Base-by-base conservation (phyloP, 2,113 vertebrate species). In the Cisticola juncidis region DNA sequence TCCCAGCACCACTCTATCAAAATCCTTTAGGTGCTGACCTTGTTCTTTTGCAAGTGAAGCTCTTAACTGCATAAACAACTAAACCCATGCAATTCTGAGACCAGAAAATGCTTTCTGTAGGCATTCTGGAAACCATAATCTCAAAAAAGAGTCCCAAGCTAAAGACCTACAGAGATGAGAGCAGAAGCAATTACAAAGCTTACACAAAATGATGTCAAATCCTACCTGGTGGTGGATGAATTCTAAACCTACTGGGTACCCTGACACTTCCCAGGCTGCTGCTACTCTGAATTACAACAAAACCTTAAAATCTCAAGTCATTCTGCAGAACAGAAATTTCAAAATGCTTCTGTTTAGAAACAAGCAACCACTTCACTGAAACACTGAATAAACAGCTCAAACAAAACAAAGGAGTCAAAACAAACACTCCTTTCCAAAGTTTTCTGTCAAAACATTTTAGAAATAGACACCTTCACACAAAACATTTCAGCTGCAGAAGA, bases 361-460 rank as follows among this genome's bases (percentile, higher is more conserved):
- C 65, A 90, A 82, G 17, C 42, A 83, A 31, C 25, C 31, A 21
- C 47, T 83, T 91, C 6, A 29, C 51, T 38, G 8, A 69, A 69
- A 20, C 47, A 42, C 1, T 42, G 19, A 58, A 81, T 74, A 78
- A 58, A 6, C 53, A 83, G 22, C 38, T 88, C 38, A 80, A 64
- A 74, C 21, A 62, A 88, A 90, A 83, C 66, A 95, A 86, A 62
- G 21, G 28, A 91, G 25, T 81, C 68, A 77, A 95, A 94, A 65
- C 86, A 95, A 94, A 81, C 60, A 81, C 15, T 73, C 35, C 26
- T 70, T 58, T 66, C 56, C 64, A 77, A 95, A 88, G 28, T 81
- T 73, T 64, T 70, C 72, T 88, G 68, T 70, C 86, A 88, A 69
- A 92, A 88, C 45, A 61, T 26, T 82, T 69, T 86, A 85, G 62